These are phyloP conservation scores for Adela reaumurella DNA, from an alignment of 2,888 invertebrate species.

Conservation along the genomic window DNA sequence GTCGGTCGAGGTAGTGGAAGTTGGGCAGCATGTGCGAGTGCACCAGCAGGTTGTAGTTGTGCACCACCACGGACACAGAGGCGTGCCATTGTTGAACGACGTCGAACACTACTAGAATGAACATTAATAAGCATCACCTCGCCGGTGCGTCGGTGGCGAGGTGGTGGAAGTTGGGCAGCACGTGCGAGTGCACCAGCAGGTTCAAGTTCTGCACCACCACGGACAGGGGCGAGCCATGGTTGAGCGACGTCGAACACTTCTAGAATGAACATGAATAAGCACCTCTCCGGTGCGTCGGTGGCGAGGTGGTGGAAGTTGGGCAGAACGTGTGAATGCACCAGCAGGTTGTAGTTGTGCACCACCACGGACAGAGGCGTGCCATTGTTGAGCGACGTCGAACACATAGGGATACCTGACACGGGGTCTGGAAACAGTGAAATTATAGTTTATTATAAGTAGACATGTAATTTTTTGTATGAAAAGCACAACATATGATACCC, in stretches of 20 bases:
- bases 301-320: conserved; percentile 53
- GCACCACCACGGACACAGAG: conserved; percentile 57
- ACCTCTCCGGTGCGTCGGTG: conserved; percentile 49
- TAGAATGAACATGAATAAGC: conserved; percentile 19
- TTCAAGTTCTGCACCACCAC: conserved; percentile 72
- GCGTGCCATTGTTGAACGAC: conserved; percentile 52
- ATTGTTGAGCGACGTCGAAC: conserved; percentile 57
- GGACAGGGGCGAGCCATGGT: conserved; percentile 53
- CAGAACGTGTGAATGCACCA: conserved; percentile 71
- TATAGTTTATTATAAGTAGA: too few relatives aligned
- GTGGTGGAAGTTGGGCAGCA: conserved; percentile 61
- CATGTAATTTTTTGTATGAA: too few relatives aligned
- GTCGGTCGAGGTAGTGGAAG: conserved; percentile 35
- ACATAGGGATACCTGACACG: conserved; percentile 69
- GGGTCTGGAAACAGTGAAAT: conserved; percentile 49
- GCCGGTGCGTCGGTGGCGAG: conserved; percentile 35
- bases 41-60: conserved; percentile 75
- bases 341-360: conserved; percentile 73
- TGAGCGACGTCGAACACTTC: conserved; percentile 57
- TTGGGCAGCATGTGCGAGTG: conserved; percentile 72
- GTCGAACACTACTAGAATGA: conserved; percentile 60
- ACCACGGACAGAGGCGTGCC: conserved; percentile 54
- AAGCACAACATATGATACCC: too few relatives aligned
- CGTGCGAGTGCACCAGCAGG: conserved; percentile 69
- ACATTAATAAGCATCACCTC: too few relatives aligned